Conservation (phyloP, 1,140 invertebrate species). For the Drosophila kanapiae region DNA sequence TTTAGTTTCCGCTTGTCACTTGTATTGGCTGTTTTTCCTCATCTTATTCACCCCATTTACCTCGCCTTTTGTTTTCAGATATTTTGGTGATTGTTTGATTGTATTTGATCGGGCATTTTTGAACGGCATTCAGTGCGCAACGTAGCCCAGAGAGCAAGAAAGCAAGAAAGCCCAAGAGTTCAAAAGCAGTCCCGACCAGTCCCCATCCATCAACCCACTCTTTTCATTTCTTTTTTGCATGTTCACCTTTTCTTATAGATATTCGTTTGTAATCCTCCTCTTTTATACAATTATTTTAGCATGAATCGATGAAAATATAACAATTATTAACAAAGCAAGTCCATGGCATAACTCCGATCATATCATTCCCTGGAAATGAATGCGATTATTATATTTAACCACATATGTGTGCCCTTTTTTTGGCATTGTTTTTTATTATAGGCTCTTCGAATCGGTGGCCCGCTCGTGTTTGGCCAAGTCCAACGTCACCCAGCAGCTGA, state of each 20-base stretch:
- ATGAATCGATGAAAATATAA: constrained; percentile 41
- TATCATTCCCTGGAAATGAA: no score
- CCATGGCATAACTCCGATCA: background rate
- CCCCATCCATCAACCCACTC: constrained; percentile 13
- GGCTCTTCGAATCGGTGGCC: constrained; percentile 97
- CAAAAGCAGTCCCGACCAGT: constrained; percentile 8
- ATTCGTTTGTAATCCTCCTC: constrained; percentile 44
- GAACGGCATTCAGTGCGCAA: constrained; percentile 60
- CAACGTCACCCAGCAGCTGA: constrained; percentile 77
- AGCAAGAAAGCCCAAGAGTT: constrained; percentile 29
- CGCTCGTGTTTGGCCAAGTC: constrained; percentile 96
- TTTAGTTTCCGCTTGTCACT: constrained; percentile 5
- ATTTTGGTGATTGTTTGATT: constrained; percentile 89
- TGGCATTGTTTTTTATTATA: constrained; percentile 82
- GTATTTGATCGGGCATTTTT: constrained; percentile 70
- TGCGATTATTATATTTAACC: no score
- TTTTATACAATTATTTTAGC: constrained; percentile 44
- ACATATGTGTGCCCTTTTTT: background rate
- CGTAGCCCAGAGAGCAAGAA: constrained; percentile 32
- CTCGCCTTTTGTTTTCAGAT: constrained; percentile 85
- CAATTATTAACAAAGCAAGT: constrained; percentile 34
- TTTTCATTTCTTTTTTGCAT: constrained; percentile 39
- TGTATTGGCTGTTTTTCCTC: no score
- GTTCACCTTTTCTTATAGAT: constrained; percentile 32
- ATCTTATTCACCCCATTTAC: constrained; percentile 22